These are phyloP conservation scores for Zaprionus vittiger DNA, from an alignment of 1,140 invertebrate genomes.

Conservation along the genomic window DNA sequence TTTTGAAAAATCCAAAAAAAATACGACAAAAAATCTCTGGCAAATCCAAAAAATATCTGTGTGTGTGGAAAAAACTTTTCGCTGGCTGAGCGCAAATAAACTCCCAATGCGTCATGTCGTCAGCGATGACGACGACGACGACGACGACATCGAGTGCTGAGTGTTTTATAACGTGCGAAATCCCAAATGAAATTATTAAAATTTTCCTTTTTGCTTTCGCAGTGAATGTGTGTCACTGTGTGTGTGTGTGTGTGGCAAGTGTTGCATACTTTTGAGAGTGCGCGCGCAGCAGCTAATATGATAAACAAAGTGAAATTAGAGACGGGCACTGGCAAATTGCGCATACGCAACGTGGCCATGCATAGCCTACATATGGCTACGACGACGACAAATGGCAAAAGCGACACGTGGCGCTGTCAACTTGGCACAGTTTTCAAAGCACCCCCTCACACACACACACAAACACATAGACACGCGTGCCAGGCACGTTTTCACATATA, in stretches of 20 bases:
- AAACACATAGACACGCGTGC: conserved; percentile 27
- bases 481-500: conserved; percentile 68
- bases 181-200: conserved; percentile 72
- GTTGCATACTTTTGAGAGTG: conserved; percentile 11
- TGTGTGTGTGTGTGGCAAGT: conserved; percentile 6
- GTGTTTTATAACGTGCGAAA: conserved; percentile 79
- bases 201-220: conserved; percentile 22
- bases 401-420: conserved; percentile 62
- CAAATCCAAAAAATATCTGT: conserved; percentile 36
- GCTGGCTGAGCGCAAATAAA: conserved; percentile 53
- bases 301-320: conserved; percentile 45
- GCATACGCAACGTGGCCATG: conserved; percentile 72
- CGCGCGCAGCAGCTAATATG: conserved; percentile 32
- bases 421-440: conserved; percentile 72
- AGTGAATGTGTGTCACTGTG: neutral
- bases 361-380: conserved; percentile 51
- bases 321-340: conserved; percentile 57
- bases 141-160: conserved; percentile 55
- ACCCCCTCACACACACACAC: conserved; percentile 23
- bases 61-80: conserved; percentile 25
- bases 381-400: conserved; percentile 16
- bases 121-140: conserved; percentile 34
- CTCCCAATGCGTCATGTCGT: conserved; percentile 69
- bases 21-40: conserved; percentile 17
- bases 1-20: conserved; percentile 25